Evolutionary conservation across 2,113 vertebrate species (phyloP).

Genomic region (Nesoenas mayeri): DNA sequence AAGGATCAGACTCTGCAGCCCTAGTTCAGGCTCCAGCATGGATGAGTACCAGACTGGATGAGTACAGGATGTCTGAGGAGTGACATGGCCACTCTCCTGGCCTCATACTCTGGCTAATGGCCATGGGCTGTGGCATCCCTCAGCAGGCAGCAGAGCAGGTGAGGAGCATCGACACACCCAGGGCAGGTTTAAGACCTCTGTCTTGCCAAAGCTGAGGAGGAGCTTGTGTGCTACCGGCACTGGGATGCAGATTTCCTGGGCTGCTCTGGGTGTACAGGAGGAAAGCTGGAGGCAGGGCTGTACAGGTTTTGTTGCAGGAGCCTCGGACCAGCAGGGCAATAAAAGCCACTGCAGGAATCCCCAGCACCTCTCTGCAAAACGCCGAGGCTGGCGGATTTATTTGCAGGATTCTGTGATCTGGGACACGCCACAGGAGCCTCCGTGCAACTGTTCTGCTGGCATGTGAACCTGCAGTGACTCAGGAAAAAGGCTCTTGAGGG

Average conservation of each 20-base stretch:
- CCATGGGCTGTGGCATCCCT: accelerated
- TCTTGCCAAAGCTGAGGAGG: not conserved
- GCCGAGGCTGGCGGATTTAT: not conserved
- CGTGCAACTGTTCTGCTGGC: constrained; percentile 51
- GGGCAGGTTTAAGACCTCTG: not conserved
- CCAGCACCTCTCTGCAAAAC: not conserved
- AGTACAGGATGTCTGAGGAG: not conserved
- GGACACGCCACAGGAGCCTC: constrained; percentile 38
- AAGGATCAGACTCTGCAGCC: not conserved
- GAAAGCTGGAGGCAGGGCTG: not conserved
- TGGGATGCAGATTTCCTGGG: not conserved
- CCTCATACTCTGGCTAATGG: not conserved
- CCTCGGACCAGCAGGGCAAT: not conserved
- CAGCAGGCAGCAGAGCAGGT: not conserved
- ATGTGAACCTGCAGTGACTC: constrained; percentile 12
- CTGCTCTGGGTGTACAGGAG: not conserved
- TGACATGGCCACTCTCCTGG: accelerated
- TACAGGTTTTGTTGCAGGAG: not conserved
- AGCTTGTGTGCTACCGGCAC: not conserved
- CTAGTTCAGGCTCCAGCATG: not conserved
- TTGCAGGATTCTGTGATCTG: not conserved
- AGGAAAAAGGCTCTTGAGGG: not conserved
- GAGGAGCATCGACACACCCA: not conserved
- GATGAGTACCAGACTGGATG: not conserved
- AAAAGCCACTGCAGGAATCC: not conserved